These are phyloP conservation scores for Enoplolaimus lenunculus DNA, from an alignment of 2,888 invertebrate genomes.

Conservation along the genomic window DNA sequence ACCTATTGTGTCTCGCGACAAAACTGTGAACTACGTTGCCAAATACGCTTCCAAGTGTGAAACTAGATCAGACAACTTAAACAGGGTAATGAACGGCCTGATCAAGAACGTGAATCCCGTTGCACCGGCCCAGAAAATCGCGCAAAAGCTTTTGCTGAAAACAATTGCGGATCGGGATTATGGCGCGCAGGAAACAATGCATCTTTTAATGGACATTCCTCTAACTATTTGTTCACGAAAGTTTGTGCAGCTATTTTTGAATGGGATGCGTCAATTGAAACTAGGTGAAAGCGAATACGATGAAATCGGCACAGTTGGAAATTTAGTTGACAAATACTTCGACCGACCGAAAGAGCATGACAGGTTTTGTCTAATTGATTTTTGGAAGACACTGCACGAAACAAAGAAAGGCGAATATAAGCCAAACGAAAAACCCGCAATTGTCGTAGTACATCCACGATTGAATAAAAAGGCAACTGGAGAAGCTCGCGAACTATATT, in stretches of 20 bases:
- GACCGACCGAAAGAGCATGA: background rate
- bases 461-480: background rate
- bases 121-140: background rate
- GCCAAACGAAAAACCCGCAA: background rate
- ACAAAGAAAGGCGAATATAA: background rate
- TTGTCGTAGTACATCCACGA: background rate
- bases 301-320: background rate
- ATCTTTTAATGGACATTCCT: background rate
- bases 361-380: background rate
- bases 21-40: background rate
- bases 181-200: background rate
- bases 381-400: background rate
- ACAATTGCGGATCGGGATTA: background rate
- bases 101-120: background rate
- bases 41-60: background rate
- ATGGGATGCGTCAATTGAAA: background rate
- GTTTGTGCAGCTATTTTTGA: background rate
- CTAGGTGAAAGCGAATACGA: background rate
- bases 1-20: background rate
- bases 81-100: background rate
- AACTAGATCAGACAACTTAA: background rate
- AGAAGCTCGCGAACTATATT: background rate
- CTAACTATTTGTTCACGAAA: background rate
- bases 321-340: background rate
- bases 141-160: background rate